phyloP scores from a whole-genome alignment of 2,113 vertebrate species.

The Centrocercus urophasianus region DNA sequence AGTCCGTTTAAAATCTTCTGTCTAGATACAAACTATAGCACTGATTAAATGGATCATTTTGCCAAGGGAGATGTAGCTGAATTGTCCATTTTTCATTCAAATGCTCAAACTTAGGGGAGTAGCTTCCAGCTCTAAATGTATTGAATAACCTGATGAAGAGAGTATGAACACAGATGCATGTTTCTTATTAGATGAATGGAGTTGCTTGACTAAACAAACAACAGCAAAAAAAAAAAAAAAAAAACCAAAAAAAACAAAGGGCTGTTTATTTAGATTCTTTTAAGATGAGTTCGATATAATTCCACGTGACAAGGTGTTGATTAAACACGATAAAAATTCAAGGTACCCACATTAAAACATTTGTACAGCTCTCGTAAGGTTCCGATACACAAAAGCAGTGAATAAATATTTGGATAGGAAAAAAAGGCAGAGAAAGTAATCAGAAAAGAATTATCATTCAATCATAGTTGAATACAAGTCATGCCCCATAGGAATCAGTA shows the following conservation, averaged over 20 bases:
- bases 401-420: background rate
- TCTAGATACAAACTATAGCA: conserved; percentile 92
- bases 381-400: background rate
- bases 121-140: conserved; percentile 83
- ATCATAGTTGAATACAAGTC: background rate
- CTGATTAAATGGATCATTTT: conserved; percentile 85
- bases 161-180: conserved; percentile 54
- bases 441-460: conserved; percentile 1
- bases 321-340: conserved; percentile 22
- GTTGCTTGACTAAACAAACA: conserved; percentile 69
- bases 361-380: background rate
- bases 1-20: conserved; percentile 88
- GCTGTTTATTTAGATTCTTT: conserved; percentile 68
- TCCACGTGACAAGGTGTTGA: conserved; percentile 34
- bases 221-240: conserved; percentile 59
- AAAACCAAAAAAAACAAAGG: conserved; percentile 69
- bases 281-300: conserved; percentile 59
- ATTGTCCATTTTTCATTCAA: conserved; percentile 85
- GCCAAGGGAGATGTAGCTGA: conserved; percentile 78
- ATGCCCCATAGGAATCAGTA: background rate
- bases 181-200: conserved; percentile 75
- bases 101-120: conserved; percentile 74
- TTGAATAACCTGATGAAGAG: conserved; percentile 82
- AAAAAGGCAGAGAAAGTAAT: background rate
- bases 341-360: background rate